Conservation (phyloP, 2,888 invertebrate genomes). For the Vanessa cardui region DNA sequence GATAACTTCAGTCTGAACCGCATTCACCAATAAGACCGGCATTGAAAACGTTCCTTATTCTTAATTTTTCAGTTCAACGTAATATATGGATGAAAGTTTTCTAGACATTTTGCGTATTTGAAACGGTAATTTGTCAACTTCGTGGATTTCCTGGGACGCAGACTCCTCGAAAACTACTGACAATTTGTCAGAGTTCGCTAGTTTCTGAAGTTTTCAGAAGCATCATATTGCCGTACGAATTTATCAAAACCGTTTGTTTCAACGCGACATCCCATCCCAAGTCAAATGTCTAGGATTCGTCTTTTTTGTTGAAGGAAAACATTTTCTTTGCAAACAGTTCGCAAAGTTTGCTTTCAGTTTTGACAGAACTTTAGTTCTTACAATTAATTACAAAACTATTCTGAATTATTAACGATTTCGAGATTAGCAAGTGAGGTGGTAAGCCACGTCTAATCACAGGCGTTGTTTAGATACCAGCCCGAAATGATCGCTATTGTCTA, state of each 20-base stretch:
- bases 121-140: conserved; percentile 30
- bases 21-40: no score
- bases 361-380: no score
- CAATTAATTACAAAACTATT: no score
- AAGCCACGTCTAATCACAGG: no score
- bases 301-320: background rate
- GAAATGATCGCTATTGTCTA: no score
- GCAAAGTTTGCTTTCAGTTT: no score
- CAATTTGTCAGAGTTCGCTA: conserved; percentile 27
- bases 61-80: background rate
- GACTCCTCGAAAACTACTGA: conserved; percentile 3
- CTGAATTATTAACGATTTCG: no score
- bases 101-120: conserved; percentile 10
- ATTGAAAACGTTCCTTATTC: background rate
- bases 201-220: conserved; percentile 21
- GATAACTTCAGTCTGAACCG: no score
- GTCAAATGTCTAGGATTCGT: background rate
- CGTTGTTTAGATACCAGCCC: no score
- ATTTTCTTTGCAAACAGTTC: no score
- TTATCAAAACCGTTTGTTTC: conserved; percentile 13
- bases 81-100: conserved; percentile 19
- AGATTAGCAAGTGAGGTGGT: no score
- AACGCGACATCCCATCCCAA: background rate
- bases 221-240: conserved; percentile 15
- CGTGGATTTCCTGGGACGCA: conserved; percentile 15